A percentile compares a stretch with the other conserved stretches of the same genome.
These are phyloP conservation scores for Heteropelma amictum DNA, from an alignment of 2,888 invertebrate genomes.

Conservation along the genomic window DNA sequence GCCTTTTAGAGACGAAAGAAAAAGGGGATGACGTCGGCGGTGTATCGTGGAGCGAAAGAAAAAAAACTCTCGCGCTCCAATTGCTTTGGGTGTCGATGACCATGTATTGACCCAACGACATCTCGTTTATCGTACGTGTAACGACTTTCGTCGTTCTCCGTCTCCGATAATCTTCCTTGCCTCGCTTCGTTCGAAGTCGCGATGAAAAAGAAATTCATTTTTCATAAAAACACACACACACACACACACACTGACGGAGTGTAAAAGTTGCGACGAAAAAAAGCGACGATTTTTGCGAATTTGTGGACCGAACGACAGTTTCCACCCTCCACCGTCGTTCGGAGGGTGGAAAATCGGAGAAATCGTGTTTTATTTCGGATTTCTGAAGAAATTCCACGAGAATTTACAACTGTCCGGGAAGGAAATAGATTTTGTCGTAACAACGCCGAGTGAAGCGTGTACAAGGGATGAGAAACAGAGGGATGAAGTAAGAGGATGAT, in stretches of 20 bases:
- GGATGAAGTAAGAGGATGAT: slow-evolving; percentile 8
- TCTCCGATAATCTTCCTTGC: not conserved
- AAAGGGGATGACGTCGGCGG: not conserved
- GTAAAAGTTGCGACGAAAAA: too few relatives aligned
- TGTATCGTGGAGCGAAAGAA: slow-evolving; percentile 50
- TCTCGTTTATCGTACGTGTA: slow-evolving; percentile 1
- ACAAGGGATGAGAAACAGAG: not conserved
- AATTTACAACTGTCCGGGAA: not conserved
- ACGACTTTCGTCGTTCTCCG: slow-evolving; percentile 4
- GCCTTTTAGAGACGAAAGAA: not conserved
- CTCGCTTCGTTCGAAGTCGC: not conserved
- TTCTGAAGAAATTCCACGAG: slow-evolving; percentile 11
- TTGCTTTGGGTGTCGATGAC: slow-evolving; percentile 58
- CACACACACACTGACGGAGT: too few relatives aligned
- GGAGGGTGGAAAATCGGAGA: not conserved
- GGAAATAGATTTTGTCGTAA: slow-evolving; percentile 19
- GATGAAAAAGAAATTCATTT: too few relatives aligned
- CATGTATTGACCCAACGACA: slow-evolving; percentile 54
- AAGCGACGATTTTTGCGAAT: not conserved
- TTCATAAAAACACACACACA: too few relatives aligned
- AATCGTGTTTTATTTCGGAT: not conserved
- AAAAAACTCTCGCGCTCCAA: slow-evolving; percentile 57
- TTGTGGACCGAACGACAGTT: not conserved
- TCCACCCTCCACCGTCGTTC: not conserved
- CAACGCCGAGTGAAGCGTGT: slow-evolving; percentile 1